Evolutionary conservation across 2,888 invertebrate species (phyloP).

Genomic region (Drosophila picticornis): DNA sequence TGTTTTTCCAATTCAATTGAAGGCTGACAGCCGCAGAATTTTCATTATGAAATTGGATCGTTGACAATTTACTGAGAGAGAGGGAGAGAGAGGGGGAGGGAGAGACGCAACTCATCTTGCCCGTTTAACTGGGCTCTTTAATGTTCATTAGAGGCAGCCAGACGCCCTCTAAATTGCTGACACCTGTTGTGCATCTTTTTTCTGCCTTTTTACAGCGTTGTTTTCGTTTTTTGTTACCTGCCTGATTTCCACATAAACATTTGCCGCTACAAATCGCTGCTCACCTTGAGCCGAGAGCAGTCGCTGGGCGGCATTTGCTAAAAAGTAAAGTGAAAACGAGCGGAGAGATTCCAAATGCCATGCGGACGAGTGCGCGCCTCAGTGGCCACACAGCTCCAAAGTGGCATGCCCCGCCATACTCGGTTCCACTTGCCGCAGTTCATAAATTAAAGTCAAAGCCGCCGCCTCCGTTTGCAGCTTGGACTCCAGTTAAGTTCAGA

Average conservation of each 20-base stretch:
- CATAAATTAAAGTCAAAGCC: slow-evolving; percentile 74
- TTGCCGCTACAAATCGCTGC: slow-evolving; percentile 63
- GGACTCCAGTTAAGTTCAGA: slow-evolving; percentile 3
- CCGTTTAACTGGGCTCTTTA: slow-evolving; percentile 9
- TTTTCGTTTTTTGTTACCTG: slow-evolving; percentile 45
- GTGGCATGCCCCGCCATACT: slow-evolving; percentile 10
- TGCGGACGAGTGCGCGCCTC: slow-evolving; percentile 52
- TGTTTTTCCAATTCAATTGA: slow-evolving; percentile 73
- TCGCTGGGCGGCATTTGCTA: slow-evolving; percentile 29
- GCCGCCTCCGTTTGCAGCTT: slow-evolving; percentile 28
- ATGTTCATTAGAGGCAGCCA: slow-evolving; percentile 25
- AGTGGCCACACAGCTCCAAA: slow-evolving; percentile 53
- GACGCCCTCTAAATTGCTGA: slow-evolving; percentile 37
- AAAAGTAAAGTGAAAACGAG: slow-evolving; percentile 49
- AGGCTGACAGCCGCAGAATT: slow-evolving; percentile 78
- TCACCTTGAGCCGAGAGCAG: slow-evolving; percentile 47
- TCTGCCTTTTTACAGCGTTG: slow-evolving; percentile 9
- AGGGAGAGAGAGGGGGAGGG: not conserved
- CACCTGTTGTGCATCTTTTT: slow-evolving; percentile 52
- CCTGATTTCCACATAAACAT: slow-evolving; percentile 41
- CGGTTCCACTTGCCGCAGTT: slow-evolving; percentile 64
- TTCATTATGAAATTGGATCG: slow-evolving; percentile 85
- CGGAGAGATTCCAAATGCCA: slow-evolving; percentile 52
- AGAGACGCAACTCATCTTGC: not conserved
- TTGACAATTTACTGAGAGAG: slow-evolving; percentile 79